These are phyloP conservation scores for Parus major DNA, from an alignment of 2,113 vertebrate genomes.

Conservation along the genomic window DNA sequence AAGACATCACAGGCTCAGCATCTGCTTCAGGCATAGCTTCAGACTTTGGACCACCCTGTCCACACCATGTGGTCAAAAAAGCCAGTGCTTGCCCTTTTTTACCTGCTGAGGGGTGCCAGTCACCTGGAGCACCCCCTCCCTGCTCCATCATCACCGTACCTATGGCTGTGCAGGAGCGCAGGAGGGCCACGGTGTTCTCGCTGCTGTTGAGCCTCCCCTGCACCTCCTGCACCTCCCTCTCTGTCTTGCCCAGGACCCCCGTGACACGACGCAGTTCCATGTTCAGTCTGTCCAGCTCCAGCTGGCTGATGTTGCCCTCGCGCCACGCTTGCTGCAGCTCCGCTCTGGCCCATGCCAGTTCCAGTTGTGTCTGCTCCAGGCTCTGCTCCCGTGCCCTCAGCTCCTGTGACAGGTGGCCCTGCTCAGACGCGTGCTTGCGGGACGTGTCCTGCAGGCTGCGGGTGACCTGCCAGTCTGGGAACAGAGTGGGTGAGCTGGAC, in stretches of 20 bases:
- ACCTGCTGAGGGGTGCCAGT: background rate
- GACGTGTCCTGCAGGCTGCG: background rate
- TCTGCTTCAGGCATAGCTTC: background rate
- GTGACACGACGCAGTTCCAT: fast-evolving
- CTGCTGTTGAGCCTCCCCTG: slow-evolving; percentile 20
- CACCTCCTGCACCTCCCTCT: slow-evolving; percentile 3
- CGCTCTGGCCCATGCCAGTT: background rate
- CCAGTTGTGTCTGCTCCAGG: background rate
- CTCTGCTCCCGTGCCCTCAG: background rate
- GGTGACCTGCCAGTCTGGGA: slow-evolving; percentile 42
- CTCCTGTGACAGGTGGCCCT: background rate
- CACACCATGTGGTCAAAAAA: background rate
- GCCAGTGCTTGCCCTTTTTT: background rate
- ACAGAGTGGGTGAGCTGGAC: background rate
- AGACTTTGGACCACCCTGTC: background rate
- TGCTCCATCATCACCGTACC: background rate
- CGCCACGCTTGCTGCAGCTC: background rate
- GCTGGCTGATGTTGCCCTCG: background rate
- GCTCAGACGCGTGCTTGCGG: background rate
- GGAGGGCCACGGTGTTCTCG: background rate
- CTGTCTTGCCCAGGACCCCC: background rate
- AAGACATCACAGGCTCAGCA: background rate
- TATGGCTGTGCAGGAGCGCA: slow-evolving; percentile 46
- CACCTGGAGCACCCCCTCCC: background rate
- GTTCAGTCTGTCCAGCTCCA: background rate